Base-by-base conservation (phyloP, 2,888 invertebrate species). In the Oscheius sp. region DNA sequence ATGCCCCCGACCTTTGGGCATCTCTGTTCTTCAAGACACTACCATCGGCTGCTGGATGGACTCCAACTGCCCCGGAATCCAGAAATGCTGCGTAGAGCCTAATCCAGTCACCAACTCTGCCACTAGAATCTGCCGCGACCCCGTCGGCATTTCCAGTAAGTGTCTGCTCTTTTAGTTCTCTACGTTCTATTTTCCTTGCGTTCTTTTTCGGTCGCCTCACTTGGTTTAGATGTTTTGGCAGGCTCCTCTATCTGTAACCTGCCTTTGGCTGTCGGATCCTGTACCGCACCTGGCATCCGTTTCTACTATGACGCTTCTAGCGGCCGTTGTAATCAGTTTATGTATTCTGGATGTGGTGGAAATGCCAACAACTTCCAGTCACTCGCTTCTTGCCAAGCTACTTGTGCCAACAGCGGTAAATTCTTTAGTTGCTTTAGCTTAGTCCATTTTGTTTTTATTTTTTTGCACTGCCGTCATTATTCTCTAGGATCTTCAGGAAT, bases 21-120 rank as follows among this genome's bases (percentile, higher is more conserved):
- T 87, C 70, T 79, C 78, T 21, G 81, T 83, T 41, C 55, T 83
- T n/a, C 78, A 87, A 76, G 85, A 84, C 63, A 83, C 79, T 49
- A 81, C 82, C 5, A 79, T 83, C 72, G 86, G 86, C 49, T 87
- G 87, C 73, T 87, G 87, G 87, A 79, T 87, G 80, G 87, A 87
- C 78, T 76, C 83, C 23, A 84, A 84, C 73, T 87, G 87, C 52
- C 87, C 87, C 6, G 87, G 87, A 27, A 85, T 87, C 61, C 87
- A 87, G 77, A 87, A 87, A 72, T 87, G 87, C 69, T 87, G 87
- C 58, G 82, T 87, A n/a, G 87, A 87, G 72, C 87, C 87, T 29
- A 87, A 87, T 61, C 86, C 87, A 9, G 85, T 84, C 12, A 85
- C 85, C 59, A 80, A 85, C 72, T 84, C 84, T 5, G 84, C 87